Conservation (phyloP, 2,113 vertebrate genomes). For the Gasterosteus aculeatus region DNA sequence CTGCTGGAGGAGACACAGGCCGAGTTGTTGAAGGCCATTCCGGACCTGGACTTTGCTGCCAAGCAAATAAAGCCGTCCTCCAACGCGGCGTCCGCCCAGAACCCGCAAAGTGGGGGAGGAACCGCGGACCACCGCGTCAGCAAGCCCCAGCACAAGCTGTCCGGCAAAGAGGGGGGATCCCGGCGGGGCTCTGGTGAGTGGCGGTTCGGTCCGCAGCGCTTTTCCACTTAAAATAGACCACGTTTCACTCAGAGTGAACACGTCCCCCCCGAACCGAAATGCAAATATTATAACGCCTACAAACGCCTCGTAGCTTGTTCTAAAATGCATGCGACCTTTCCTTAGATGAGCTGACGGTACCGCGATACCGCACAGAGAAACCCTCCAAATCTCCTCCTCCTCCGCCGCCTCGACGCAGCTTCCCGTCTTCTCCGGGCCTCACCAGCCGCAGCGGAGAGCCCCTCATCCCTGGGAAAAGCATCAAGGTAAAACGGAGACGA, state of each 20-base stretch:
- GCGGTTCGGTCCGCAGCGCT: neutral
- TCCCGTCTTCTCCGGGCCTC: conserved; percentile 92
- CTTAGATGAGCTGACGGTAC: conserved; percentile 92
- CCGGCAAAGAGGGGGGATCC: conserved; percentile 87
- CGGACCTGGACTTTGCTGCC: conserved; percentile 95
- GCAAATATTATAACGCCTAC: neutral
- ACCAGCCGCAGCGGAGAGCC: conserved; percentile 93
- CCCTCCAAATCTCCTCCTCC: conserved; percentile 96
- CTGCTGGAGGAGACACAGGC: conserved; percentile 97
- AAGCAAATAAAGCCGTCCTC: conserved; percentile 86
- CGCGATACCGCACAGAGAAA: conserved; percentile 95
- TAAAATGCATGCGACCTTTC: neutral
- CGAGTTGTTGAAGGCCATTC: conserved; percentile 98
- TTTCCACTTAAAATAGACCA: neutral
- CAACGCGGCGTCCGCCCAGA: conserved; percentile 61
- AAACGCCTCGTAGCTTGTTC: neutral
- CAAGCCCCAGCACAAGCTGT: conserved; percentile 89
- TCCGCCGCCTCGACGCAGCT: conserved; percentile 92
- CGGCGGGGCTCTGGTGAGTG: conserved; percentile 89
- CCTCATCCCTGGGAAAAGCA: conserved; percentile 90
- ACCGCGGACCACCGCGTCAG: conserved; percentile 87
- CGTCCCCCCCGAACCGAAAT: neutral
- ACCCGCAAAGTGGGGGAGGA: conserved; percentile 60
- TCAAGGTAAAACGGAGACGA: conserved; percentile 73
- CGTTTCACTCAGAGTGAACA: neutral